Evolutionary conservation across 2,113 vertebrate species (phyloP), one percentile per base, ranked within the genome.

Genomic region (Oxygymnocypris stewartii): DNA sequence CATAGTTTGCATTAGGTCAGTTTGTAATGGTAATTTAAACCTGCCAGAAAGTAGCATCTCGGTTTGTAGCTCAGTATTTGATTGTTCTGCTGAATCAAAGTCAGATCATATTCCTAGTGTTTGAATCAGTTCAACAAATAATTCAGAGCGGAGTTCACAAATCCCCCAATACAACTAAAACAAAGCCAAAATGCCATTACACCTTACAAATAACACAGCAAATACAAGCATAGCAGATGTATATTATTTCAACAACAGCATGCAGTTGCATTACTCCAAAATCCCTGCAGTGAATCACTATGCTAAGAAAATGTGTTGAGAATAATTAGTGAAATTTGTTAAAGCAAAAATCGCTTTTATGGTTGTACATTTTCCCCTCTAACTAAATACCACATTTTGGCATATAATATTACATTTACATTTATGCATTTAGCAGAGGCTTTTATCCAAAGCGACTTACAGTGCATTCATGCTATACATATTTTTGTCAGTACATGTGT

Each of bases 101-200:
- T 37, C 57, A n/a, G 57, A 61, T 61, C 57, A 61, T 23, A n/a
- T 61, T 61, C 20, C 57, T 10, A 61, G 57, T 61, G 23, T 23
- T 54, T 8, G 31, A 35, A 79, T 57, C 31, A 79, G 51, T n/a
- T 35, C 28, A 57, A 57, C 76, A 57, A 12, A 35, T 23, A 40
- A 4, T 35, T 78, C 42, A 16, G n/a, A 78, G 47, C 28, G 0
- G 28, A 57, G 16, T 20, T 0, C n/a, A 4, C 51, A 42, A 80
- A 80, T 80, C 35, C 54, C 7, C 18, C 54, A 80, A 10, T 61
- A 37, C 18, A 59, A 25, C 20, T 42, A 8, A 80, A 79, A 42
- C 78, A 42, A 80, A 80, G 35, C 54, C 12, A 6, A 61, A 25
- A 79, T 79, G 51, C 28, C 76, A 79, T 79, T 37, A 51, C 51